Evolutionary conservation across 2,888 invertebrate species (phyloP).

Genomic region (Alloscopus bannaensis): DNA sequence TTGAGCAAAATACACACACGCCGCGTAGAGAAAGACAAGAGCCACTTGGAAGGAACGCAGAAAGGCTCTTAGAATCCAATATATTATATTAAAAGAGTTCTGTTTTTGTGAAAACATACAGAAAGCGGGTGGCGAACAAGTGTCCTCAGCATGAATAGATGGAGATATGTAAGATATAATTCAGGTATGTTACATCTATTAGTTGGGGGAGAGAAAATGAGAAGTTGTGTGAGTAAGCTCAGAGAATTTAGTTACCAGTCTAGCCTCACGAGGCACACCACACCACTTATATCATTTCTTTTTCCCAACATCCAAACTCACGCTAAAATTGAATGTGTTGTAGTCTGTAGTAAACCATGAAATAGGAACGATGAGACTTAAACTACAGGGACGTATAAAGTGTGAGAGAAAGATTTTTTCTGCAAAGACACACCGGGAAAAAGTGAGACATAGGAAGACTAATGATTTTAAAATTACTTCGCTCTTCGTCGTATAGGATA

Average conservation of each 20-base stretch:
- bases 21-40: neutral
- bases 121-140: neutral
- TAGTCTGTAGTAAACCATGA: too few relatives aligned
- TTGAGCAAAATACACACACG: neutral
- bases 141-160: neutral
- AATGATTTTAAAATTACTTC: conserved; percentile 63
- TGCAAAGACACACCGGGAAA: neutral
- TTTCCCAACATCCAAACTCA: too few relatives aligned
- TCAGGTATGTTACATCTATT: conserved; percentile 6
- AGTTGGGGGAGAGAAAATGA: conserved; percentile 45
- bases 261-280: too few relatives aligned
- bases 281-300: too few relatives aligned
- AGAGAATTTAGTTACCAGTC: too few relatives aligned
- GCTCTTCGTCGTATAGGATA: neutral
- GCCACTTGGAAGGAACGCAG: too few relatives aligned
- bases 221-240: conserved; percentile 36
- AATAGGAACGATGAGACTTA: too few relatives aligned
- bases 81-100: conserved; percentile 4
- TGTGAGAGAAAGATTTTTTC: too few relatives aligned
- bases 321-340: too few relatives aligned
- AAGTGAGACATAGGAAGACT: conserved; percentile 25
- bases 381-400: too few relatives aligned
- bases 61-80: conserved; percentile 14
- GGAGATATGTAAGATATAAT: neutral
- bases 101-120: neutral